Conservation (phyloP, 2,797 vertebrate genomes). For the Helicolenus hilgendorfi region DNA sequence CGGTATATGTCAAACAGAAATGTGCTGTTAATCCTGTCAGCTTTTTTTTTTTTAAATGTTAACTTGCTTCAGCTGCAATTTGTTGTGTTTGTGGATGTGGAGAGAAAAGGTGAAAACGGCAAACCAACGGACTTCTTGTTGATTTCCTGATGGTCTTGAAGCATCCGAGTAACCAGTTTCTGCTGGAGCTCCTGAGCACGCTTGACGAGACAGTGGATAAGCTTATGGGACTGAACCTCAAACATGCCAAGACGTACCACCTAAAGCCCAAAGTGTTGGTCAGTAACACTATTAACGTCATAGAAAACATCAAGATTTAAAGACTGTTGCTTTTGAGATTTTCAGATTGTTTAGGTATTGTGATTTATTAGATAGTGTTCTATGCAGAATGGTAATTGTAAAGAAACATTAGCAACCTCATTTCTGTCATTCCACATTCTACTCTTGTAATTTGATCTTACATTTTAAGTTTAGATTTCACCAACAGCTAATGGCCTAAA, state of each 20-base stretch:
- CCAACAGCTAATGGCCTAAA: neutral
- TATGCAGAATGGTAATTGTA: neutral
- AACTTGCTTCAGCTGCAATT: neutral
- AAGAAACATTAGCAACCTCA: neutral
- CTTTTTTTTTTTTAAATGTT: neutral
- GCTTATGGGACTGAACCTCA: conserved; percentile 91
- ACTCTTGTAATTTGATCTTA: neutral
- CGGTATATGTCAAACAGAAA: neutral
- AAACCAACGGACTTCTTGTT: conserved; percentile 81
- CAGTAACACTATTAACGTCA: neutral
- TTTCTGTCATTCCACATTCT: neutral
- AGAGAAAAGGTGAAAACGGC: neutral
- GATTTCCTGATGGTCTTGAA: conserved; percentile 89
- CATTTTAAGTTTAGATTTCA: neutral
- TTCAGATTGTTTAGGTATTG: neutral
- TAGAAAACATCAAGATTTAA: neutral
- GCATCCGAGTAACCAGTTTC: conserved; percentile 89
- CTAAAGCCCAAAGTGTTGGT: conserved; percentile 76
- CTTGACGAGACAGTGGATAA: conserved; percentile 89
- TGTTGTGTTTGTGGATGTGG: neutral
- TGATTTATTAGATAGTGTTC: neutral
- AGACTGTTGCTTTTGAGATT: neutral
- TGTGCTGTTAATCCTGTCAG: neutral
- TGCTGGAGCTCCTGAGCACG: conserved; percentile 88
- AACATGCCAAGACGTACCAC: conserved; percentile 92